Base-by-base conservation (phyloP, 2,113 vertebrate species). In the Aphelocoma coerulescens region DNA sequence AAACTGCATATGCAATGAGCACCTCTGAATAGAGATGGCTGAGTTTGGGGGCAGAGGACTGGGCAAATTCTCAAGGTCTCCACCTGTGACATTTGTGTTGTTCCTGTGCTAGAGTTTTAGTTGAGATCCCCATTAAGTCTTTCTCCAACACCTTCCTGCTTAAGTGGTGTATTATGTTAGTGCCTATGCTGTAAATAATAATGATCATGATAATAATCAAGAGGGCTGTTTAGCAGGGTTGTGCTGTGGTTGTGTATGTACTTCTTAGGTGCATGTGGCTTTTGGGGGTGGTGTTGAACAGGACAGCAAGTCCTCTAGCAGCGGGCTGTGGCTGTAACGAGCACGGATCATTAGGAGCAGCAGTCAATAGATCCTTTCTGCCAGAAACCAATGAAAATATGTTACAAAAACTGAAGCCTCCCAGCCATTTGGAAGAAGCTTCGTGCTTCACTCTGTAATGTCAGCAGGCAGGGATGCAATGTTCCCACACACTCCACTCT, bases 271-370 rank as follows among this genome's bases (percentile, higher is more conserved):
- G 46, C 19, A 43, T 67, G 72, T 85, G 69, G 72, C 27, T 84
- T 83, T 52, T 81, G 14, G 16, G 10, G 11, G 14, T 65, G 51
- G 24, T 48, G 35, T 58, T 55, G 68, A 78, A 81, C 35, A 57
- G 83, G 57, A 95, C 94, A 89, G 43, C 61, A 75, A 91, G 93
- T 96, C 49, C 86, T 80, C 39, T 80, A 74, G 83, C 72, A 86
- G 85, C 23, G 52, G 57, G 27, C 83, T 92, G 83, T 88, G 91
- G 71, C 68, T 62, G 49, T 90, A 83, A 73, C 0, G 0, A 58
- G 61, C 88, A 95, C 0, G 3, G 94, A 81, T 89, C 86, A 89
- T 95, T 92, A 92, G 75, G 30, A 88, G 74, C 46, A 49, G 44
- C 0, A 0, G 74, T 93, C 87, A 94, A 8, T 73, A 83, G 71